phyloP scores from a whole-genome alignment of 2,113 vertebrate genomes.

The Mormyrus lacerda region DNA sequence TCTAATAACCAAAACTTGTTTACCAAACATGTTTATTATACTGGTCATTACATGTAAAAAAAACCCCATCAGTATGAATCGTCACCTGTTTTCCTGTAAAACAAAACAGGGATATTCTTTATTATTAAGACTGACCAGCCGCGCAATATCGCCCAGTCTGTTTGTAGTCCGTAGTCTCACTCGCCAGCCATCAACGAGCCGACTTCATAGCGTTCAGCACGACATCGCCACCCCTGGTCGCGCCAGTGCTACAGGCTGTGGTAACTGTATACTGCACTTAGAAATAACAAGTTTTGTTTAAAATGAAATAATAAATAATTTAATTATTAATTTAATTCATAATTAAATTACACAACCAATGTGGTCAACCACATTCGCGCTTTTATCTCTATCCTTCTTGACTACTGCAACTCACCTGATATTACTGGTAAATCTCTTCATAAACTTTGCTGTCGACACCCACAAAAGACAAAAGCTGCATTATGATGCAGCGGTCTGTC shows the following conservation, averaged over 20 bases:
- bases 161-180: neutral
- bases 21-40: neutral
- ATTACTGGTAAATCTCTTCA: too few relatives aligned
- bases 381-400: too few relatives aligned
- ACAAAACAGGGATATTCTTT: neutral
- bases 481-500: too few relatives aligned
- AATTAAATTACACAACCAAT: neutral
- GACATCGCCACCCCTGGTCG: neutral
- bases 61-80: neutral
- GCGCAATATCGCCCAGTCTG: neutral
- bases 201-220: neutral
- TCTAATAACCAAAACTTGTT: neutral
- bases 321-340: too few relatives aligned
- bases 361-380: neutral
- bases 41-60: neutral
- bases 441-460: too few relatives aligned
- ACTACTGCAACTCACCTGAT: too few relatives aligned
- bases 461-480: too few relatives aligned
- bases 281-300: neutral
- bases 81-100: neutral
- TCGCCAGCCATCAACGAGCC: neutral
- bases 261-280: neutral
- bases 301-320: neutral
- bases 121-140: neutral
- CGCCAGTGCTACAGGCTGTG: neutral